Conservation (phyloP, 2,888 invertebrate genomes). For the Campoplex nolae region DNA sequence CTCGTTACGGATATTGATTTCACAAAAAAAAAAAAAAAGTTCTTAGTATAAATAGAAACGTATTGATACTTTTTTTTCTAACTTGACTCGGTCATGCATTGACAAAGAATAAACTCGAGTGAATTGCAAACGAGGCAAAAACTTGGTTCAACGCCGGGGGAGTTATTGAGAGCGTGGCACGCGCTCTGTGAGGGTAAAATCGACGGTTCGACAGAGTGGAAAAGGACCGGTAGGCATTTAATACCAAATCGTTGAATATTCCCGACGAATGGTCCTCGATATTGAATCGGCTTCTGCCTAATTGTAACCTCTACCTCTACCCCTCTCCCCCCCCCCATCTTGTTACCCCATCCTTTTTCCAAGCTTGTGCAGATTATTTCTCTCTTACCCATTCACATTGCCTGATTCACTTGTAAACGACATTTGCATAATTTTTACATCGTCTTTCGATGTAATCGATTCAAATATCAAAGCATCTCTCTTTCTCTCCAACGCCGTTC, state of each 20-base stretch:
- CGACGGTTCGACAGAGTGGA: slow-evolving; percentile 76
- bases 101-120: slow-evolving; percentile 52
- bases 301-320: slow-evolving; percentile 82
- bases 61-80: slow-evolving; percentile 4
- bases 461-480: slow-evolving; percentile 60
- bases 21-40: not conserved
- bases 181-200: slow-evolving; percentile 29
- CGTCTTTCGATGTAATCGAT: slow-evolving; percentile 79
- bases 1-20: not conserved
- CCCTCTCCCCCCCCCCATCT: slow-evolving; percentile 10
- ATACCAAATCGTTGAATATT: slow-evolving; percentile 82
- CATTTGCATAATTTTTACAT: slow-evolving; percentile 84
- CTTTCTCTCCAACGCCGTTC: not conserved
- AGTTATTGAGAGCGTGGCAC: slow-evolving; percentile 55
- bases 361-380: slow-evolving; percentile 13
- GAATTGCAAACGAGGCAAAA: slow-evolving; percentile 61
- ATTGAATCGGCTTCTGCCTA: slow-evolving; percentile 84
- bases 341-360: not conserved
- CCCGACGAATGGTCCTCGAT: slow-evolving; percentile 81
- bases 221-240: slow-evolving; percentile 81
- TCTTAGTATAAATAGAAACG: not conserved
- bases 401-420: slow-evolving; percentile 81
- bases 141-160: slow-evolving; percentile 15
- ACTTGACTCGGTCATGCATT: slow-evolving; percentile 21
- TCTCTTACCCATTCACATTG: slow-evolving; percentile 38